phyloP scores from a whole-genome alignment of 2,797 vertebrate genomes.

The Semotilus atromaculatus region DNA sequence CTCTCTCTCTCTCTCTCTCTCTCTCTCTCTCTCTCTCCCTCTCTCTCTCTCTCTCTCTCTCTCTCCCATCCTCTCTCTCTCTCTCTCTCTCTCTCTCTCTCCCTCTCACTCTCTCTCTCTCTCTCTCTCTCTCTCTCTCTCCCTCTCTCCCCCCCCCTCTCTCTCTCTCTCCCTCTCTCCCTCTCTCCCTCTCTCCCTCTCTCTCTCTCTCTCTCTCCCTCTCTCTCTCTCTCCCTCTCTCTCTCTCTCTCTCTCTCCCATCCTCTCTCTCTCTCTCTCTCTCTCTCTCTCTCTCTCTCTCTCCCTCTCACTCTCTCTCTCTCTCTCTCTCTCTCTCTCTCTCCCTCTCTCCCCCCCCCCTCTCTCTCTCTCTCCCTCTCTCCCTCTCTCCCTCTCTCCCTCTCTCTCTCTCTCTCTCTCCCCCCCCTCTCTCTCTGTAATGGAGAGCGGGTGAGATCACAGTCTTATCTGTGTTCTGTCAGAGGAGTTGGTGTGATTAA shows the following conservation, averaged over 20 bases:
- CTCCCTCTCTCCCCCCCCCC: slow-evolving; percentile 48
- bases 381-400: slow-evolving; percentile 31
- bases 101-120: slow-evolving; percentile 48
- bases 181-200: slow-evolving; percentile 34
- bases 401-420: slow-evolving; percentile 10
- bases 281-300: slow-evolving; percentile 16
- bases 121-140: slow-evolving; percentile 13
- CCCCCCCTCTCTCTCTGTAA: slow-evolving; percentile 59
- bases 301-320: slow-evolving; percentile 45
- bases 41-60: slow-evolving; percentile 19
- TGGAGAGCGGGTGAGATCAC: slow-evolving; percentile 61
- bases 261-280: too few relatives aligned
- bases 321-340: slow-evolving; percentile 16
- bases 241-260: slow-evolving; percentile 33
- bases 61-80: slow-evolving; percentile 41
- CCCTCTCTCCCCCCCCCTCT: slow-evolving; percentile 40
- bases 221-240: not conserved
- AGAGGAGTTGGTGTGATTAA: slow-evolving; percentile 64
- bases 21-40: slow-evolving; percentile 41
- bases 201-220: slow-evolving; percentile 43
- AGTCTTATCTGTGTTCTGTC: slow-evolving; percentile 52
- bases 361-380: not conserved
- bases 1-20: slow-evolving; percentile 19
- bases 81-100: slow-evolving; percentile 13
- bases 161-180: slow-evolving; percentile 23